Evolutionary conservation across 2,888 invertebrate genomes (phyloP).

Genomic region (Ennomos fuscantarius): DNA sequence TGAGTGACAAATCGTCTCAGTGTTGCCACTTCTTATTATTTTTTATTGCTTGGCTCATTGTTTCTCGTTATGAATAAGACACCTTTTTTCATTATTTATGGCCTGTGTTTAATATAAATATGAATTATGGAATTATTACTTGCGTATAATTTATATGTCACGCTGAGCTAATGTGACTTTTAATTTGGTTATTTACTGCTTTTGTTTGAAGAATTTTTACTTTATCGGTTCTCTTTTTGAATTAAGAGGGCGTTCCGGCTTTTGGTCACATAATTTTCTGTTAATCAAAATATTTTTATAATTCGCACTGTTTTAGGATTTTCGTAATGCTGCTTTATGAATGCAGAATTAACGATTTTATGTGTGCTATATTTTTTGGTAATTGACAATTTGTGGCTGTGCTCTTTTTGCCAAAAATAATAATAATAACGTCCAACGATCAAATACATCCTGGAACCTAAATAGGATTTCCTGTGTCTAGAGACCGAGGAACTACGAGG

Average conservation of each 20-base stretch:
- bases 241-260: constrained; percentile 18
- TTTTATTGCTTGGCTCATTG: constrained; percentile 62
- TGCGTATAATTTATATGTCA: constrained; percentile 63
- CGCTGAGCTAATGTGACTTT: constrained; percentile 63
- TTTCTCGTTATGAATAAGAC: constrained; percentile 48
- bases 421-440: too few species aligned
- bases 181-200: constrained; percentile 73
- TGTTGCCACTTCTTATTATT: constrained; percentile 40
- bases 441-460: too few species aligned
- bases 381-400: constrained; percentile 24
- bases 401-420: background rate
- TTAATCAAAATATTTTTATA: constrained; percentile 42
- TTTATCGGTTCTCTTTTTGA: constrained; percentile 33
- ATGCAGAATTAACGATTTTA: constrained; percentile 13
- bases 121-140: constrained; percentile 69
- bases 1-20: constrained; percentile 73
- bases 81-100: constrained; percentile 60
- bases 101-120: constrained; percentile 57
- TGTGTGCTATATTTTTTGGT: constrained; percentile 20
- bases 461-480: too few species aligned
- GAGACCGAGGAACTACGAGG: too few species aligned
- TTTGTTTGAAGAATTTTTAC: constrained; percentile 56
- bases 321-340: constrained; percentile 29
- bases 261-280: constrained; percentile 33
- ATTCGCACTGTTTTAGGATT: constrained; percentile 24